Evolutionary conservation across 1,140 invertebrate species (phyloP).

Genomic region (Lepidurus packardi): DNA sequence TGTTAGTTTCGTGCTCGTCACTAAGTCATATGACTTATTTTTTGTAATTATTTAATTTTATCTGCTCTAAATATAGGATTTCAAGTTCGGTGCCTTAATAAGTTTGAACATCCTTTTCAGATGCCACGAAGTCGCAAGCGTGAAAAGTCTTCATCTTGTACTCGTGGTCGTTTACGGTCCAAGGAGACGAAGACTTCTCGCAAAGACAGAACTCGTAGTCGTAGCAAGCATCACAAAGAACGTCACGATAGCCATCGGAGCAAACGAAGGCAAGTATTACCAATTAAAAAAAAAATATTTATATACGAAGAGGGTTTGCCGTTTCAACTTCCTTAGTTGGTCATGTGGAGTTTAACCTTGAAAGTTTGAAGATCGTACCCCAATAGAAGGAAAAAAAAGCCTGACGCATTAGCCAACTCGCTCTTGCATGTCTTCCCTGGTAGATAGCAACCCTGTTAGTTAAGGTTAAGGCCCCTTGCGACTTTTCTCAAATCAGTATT

Average conservation of each 20-base stretch:
- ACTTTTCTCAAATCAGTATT: too few relatives aligned
- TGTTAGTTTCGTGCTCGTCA: too few relatives aligned
- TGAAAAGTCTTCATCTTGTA: slow-evolving; percentile 62
- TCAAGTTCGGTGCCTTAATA: too few relatives aligned
- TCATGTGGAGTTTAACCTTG: slow-evolving; percentile 52
- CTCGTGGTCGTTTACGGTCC: slow-evolving; percentile 44
- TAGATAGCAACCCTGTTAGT: too few relatives aligned
- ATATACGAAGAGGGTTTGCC: neutral
- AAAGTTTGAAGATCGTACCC: neutral
- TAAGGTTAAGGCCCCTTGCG: too few relatives aligned
- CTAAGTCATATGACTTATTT: too few relatives aligned
- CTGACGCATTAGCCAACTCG: neutral
- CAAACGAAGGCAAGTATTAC: neutral
- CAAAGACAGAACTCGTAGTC: slow-evolving; percentile 51
- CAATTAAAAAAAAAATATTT: slow-evolving; percentile 5
- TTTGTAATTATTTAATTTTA: too few relatives aligned
- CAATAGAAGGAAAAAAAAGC: neutral
- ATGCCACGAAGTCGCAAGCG: slow-evolving; percentile 72
- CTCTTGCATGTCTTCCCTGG: too few relatives aligned
- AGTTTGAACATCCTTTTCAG: slow-evolving; percentile 46
- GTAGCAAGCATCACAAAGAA: slow-evolving; percentile 41
- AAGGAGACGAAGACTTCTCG: slow-evolving; percentile 30
- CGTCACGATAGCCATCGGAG: neutral
- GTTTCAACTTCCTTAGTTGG: slow-evolving; percentile 45
- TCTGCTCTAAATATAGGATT: too few relatives aligned